Percentiles rank a stretch among this genome's conserved stretches.
Conservation (phyloP, 1,140 invertebrate species). For the Meloidogyne floridensis region DNA sequence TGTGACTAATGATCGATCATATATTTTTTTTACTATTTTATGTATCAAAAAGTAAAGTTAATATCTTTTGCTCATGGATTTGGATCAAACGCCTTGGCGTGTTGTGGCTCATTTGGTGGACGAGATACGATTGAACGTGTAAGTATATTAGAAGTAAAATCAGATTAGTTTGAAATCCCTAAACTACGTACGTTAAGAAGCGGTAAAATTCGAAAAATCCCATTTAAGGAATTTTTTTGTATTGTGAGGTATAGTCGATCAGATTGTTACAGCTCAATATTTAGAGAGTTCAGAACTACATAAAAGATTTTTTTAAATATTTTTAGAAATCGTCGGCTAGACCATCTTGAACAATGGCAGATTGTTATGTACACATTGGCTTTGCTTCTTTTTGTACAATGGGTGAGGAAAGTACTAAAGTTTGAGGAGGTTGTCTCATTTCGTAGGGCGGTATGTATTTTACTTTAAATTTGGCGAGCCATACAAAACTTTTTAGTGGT, state of each 20-base stretch:
- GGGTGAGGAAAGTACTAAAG: conserved; percentile 52
- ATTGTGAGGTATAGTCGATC: too few species aligned
- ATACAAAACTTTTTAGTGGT: conserved; percentile 41
- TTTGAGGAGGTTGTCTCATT: conserved; percentile 48
- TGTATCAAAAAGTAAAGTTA: neutral
- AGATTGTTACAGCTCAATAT: too few species aligned
- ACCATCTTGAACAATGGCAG: conserved; percentile 58
- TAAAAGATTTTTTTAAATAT: neutral
- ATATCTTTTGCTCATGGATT: conserved; percentile 25
- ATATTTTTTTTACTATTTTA: neutral
- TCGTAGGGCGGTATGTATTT: conserved; percentile 34
- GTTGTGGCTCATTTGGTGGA: conserved; percentile 47
- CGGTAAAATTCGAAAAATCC: too few species aligned
- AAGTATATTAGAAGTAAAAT: neutral
- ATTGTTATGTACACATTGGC: conserved; percentile 52
- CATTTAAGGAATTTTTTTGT: too few species aligned
- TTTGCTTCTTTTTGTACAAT: conserved; percentile 48
- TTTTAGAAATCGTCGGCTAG: conserved; percentile 42
- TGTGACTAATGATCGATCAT: neutral
- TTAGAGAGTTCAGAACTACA: too few species aligned
- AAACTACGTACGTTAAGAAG: too few species aligned
- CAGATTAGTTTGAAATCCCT: too few species aligned
- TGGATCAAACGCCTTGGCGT: conserved; percentile 47
- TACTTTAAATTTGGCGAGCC: neutral
- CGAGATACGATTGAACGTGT: conserved; percentile 39